These are phyloP conservation scores for Dunckerocampus dactyliophorus DNA, from an alignment of 2,113 vertebrate genomes.

Conservation along the genomic window DNA sequence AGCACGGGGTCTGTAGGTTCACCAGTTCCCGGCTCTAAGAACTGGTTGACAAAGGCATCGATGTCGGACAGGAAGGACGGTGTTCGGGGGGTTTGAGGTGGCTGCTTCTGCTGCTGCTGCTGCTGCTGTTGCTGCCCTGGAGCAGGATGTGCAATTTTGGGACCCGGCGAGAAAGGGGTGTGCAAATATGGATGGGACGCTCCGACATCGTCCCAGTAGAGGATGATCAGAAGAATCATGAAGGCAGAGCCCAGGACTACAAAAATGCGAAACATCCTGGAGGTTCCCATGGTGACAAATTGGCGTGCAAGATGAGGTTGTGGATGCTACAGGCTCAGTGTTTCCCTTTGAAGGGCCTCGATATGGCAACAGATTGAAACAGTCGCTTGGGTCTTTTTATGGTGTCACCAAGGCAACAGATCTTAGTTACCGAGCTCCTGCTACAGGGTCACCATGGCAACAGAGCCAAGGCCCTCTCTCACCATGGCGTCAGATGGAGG, in stretches of 20 bases:
- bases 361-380: constrained; percentile 50
- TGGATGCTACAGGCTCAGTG: constrained; percentile 39
- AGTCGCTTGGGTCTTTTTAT: constrained; percentile 23
- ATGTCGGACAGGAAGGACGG: constrained; percentile 74
- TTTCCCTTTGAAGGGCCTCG: constrained; percentile 10
- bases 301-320: constrained; percentile 6
- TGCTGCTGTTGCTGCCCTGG: constrained; percentile 15
- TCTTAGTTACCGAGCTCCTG: constrained; percentile 10
- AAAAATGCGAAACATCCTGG: constrained; percentile 85
- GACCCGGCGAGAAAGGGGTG: constrained; percentile 77
- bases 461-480: constrained; percentile 45
- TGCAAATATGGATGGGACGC: constrained; percentile 84
- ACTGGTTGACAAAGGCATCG: constrained; percentile 84
- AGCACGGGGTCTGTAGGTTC: constrained; percentile 70
- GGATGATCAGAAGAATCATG: constrained; percentile 93
- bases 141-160: constrained; percentile 64
- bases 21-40: constrained; percentile 73
- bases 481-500: constrained; percentile 33
- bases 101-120: constrained; percentile 7
- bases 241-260: constrained; percentile 85
- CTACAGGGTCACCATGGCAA: constrained; percentile 62
- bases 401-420: constrained; percentile 30
- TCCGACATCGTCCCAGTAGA: constrained; percentile 95
- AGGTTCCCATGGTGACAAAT: constrained; percentile 83
- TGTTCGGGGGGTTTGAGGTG: constrained; percentile 49